Evolutionary conservation across 1,140 invertebrate genomes (phyloP).

Genomic region (Saccostrea glomerata): DNA sequence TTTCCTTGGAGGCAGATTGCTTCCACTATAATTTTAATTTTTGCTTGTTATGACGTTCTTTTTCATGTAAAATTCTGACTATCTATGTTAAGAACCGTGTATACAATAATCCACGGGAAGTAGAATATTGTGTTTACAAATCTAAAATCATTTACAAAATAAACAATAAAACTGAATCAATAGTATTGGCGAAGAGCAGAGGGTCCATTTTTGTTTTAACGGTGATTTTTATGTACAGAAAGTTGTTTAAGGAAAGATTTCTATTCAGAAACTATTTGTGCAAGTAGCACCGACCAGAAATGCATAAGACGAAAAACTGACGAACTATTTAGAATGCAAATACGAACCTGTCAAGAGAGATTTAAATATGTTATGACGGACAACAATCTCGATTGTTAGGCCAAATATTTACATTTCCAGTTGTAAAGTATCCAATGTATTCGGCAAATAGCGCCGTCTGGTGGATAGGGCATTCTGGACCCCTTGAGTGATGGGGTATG

Average conservation of each 20-base stretch:
- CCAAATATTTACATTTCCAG: slow-evolving; percentile 40
- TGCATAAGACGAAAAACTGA: slow-evolving; percentile 17
- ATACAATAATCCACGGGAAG: background rate
- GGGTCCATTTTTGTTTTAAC: slow-evolving; percentile 18
- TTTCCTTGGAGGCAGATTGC: background rate
- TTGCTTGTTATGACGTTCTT: background rate
- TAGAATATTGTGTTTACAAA: background rate
- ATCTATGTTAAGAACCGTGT: background rate
- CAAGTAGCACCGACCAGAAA: slow-evolving; percentile 22
- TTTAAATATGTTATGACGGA: slow-evolving; percentile 46
- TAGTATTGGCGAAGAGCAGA: background rate
- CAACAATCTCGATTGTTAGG: slow-evolving; percentile 7
- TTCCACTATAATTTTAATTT: background rate
- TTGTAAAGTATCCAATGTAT: slow-evolving; percentile 22
- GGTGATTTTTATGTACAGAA: slow-evolving; percentile 18
- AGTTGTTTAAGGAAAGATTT: slow-evolving; percentile 12
- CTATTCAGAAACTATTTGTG: slow-evolving; percentile 32
- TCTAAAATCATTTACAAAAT: slow-evolving; percentile 35
- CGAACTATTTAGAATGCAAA: slow-evolving; percentile 46
- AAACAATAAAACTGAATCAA: slow-evolving; percentile 28
- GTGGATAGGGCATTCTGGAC: background rate
- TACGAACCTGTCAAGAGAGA: slow-evolving; percentile 43
- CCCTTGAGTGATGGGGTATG: slow-evolving; percentile 27
- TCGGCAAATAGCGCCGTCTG: slow-evolving; percentile 17
- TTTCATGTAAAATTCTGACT: background rate